Evolutionary conservation across 2,888 invertebrate species (phyloP), one percentile per base, ranked within the genome.

Genomic region (Andrena trimmerana): DNA sequence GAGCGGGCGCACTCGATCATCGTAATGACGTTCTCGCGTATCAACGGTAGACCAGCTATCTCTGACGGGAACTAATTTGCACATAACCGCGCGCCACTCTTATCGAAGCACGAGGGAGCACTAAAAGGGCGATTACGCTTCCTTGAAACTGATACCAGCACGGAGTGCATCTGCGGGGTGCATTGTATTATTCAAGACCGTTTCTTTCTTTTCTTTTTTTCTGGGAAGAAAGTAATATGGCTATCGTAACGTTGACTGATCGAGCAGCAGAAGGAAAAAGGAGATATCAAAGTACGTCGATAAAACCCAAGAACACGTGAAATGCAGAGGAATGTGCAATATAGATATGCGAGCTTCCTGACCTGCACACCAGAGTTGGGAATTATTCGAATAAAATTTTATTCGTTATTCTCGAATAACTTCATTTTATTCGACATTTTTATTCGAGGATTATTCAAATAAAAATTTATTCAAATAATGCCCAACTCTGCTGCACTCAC

Each of bases 111-210:
- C 48, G 36, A n/a, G 31, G 66, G 29, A 50, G 42, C 57, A 68
- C 62, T 83, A 83, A 83, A 83, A 79, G 69, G 72, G 27, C 65
- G 73, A 77, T 80, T 85, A 77, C 76, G 67, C 69, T 63, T 76
- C 57, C 81, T 57, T 59, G 71, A 60, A 71, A 82, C 63, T 83
- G 86, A 87, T 86, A 84, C 54, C 52, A 29, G 63, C 29, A 68
- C 70, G 24, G 70, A 74, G 71, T 87, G 84, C 84, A 86, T 86
- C 82, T 82, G 79, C 78, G 72, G 50, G 71, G 69, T 50, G 60
- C 75, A 33, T 88, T 85, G 86, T 83, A 85, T 88, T 88, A 88
- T 88, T 88, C 88, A 88, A 48, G 59, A 68, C 59, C 36, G 50
- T 54, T 60, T 59, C 8, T 27, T 42, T 75, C 63, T 60, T 50